Percentiles rank a stretch among this genome's conserved stretches.
Conservation (phyloP, 2,888 invertebrate species). For the Metellina segmentata region DNA sequence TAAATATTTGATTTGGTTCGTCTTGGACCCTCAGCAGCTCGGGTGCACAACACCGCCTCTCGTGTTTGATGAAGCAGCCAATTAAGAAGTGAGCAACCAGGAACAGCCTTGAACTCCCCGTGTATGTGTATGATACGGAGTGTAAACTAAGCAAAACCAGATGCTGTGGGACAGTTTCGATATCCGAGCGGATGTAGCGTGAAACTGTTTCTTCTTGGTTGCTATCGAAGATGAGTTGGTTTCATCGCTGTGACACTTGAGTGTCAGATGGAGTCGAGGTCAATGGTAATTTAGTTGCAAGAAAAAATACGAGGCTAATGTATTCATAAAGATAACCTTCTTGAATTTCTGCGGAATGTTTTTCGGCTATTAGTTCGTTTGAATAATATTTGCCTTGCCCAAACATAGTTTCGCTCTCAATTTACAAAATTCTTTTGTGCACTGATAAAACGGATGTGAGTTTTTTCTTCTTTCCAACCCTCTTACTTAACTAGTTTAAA, state of each 20-base stretch:
- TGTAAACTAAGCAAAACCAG: conserved; percentile 34
- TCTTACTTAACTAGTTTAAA: too few species aligned
- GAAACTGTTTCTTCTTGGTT: conserved; percentile 53
- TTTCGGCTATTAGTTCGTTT: neutral
- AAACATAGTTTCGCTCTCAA: neutral
- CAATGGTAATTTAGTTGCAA: neutral
- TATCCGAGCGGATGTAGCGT: conserved; percentile 48
- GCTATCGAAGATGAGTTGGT: neutral
- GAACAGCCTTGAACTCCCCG: conserved; percentile 57
- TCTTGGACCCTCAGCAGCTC: neutral
- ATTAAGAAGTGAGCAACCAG: conserved; percentile 34
- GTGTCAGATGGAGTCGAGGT: conserved; percentile 14
- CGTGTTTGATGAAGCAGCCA: conserved; percentile 27
- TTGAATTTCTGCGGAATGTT: neutral
- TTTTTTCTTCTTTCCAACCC: too few species aligned
- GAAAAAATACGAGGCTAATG: neutral
- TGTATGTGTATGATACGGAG: neutral
- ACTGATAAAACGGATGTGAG: neutral
- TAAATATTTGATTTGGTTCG: neutral
- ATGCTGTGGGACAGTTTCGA: conserved; percentile 37
- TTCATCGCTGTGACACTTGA: conserved; percentile 32
- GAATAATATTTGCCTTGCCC: neutral
- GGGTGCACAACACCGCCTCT: neutral
- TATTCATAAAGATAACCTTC: neutral
- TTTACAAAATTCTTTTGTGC: neutral